Evolutionary conservation across 1,140 invertebrate species (phyloP).

Genomic region (Tetragnatha versicolor): DNA sequence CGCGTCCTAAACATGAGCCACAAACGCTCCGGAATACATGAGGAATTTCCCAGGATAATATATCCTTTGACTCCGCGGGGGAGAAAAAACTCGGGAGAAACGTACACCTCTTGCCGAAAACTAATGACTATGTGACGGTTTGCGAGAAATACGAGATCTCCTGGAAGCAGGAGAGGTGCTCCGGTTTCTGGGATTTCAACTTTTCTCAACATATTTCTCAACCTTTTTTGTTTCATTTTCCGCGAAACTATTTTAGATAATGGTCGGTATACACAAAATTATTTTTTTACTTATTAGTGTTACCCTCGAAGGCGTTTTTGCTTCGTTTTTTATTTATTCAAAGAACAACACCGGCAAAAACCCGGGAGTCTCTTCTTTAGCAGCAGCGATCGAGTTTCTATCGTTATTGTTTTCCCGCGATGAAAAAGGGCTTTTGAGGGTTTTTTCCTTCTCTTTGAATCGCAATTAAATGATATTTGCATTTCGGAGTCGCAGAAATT

Average conservation of each 20-base stretch:
- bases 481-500: constrained; percentile 18
- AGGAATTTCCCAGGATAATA: constrained; percentile 49
- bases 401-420: constrained; percentile 24
- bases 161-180: constrained; percentile 26
- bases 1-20: constrained; percentile 29
- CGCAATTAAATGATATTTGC: constrained; percentile 31
- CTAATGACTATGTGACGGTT: constrained; percentile 53
- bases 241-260: constrained; percentile 46
- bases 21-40: constrained; percentile 45
- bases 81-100: constrained; percentile 46
- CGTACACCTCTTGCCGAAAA: constrained; percentile 43
- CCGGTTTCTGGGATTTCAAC: constrained; percentile 43
- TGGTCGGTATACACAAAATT: constrained; percentile 18
- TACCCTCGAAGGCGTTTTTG: constrained; percentile 17
- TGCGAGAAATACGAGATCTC: constrained; percentile 36
- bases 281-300: constrained; percentile 48
- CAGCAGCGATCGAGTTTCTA: constrained; percentile 8
- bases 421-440: neutral
- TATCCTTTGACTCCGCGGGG: constrained; percentile 33
- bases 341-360: neutral
- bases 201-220: constrained; percentile 47
- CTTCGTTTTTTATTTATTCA: neutral
- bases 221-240: neutral
- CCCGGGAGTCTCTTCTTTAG: neutral
- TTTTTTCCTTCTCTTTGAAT: neutral